A percentile compares a stretch with the other conserved stretches of the same genome.
Conservation (phyloP, 1,140 invertebrate genomes). For the Acromyrmex charruanus region DNA sequence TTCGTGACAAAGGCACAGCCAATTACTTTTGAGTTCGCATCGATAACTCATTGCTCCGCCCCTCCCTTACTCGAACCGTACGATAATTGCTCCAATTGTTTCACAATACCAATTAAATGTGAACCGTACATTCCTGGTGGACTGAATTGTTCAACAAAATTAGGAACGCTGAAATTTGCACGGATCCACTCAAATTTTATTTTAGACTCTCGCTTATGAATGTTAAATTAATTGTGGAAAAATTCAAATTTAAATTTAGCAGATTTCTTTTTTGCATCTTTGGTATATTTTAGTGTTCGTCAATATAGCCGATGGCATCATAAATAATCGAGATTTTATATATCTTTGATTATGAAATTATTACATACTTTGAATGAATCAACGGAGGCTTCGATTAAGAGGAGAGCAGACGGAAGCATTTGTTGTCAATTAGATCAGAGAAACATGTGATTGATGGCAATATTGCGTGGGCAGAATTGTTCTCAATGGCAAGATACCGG, state of each 20-base stretch:
- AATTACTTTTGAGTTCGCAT: slow-evolving; percentile 57
- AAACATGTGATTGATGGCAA: neutral
- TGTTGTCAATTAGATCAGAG: slow-evolving; percentile 48
- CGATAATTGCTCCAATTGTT: slow-evolving; percentile 48
- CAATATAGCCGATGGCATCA: neutral
- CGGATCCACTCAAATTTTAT: neutral
- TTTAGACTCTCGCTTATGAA: neutral
- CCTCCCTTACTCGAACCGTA: neutral
- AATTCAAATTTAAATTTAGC: neutral
- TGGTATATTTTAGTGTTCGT: neutral
- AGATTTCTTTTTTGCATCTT: neutral
- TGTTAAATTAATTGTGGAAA: neutral
- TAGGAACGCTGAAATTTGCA: neutral
- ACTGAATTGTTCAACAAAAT: neutral
- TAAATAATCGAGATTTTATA: no score
- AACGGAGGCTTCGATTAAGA: neutral
- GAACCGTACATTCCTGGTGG: neutral
- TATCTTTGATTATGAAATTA: slow-evolving; percentile 1
- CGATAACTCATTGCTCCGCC: slow-evolving; percentile 42
- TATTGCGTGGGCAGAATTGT: slow-evolving; percentile 7
- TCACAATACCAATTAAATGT: slow-evolving; percentile 17
- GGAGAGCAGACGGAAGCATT: slow-evolving; percentile 32
- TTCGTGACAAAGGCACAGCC: slow-evolving; percentile 29
- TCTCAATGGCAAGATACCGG: slow-evolving; percentile 23
- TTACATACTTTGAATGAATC: slow-evolving; percentile 2